phyloP scores from a whole-genome alignment of 2,888 invertebrate genomes.

The Entomobrya multifasciata region DNA sequence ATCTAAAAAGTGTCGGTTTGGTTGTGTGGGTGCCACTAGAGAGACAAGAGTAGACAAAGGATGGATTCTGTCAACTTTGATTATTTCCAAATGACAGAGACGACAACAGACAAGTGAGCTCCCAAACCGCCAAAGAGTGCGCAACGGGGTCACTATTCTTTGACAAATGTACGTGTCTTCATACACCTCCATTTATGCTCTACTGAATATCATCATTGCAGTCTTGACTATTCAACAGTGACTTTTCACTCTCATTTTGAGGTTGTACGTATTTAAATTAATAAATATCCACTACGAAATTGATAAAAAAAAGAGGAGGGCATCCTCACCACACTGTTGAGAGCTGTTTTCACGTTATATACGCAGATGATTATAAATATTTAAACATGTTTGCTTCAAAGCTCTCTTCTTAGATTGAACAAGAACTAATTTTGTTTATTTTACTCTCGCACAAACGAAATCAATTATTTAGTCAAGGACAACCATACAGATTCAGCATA shows the following conservation, averaged over 20 bases:
- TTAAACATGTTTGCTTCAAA: not conserved
- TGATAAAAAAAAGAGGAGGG: no score
- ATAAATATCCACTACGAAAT: no score
- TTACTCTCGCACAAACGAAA: constrained; percentile 1
- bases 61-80: constrained; percentile 71
- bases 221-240: no score
- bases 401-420: not conserved
- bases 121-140: not conserved
- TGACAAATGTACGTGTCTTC: no score
- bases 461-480: constrained; percentile 30
- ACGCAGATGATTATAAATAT: constrained; percentile 6
- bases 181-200: no score
- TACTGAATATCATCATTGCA: no score
- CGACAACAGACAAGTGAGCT: constrained; percentile 22
- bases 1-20: constrained; percentile 8
- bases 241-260: no score
- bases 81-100: constrained; percentile 59
- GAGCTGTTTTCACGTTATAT: constrained; percentile 10
- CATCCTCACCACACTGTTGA: not conserved
- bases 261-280: no score
- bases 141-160: not conserved
- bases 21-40: constrained; percentile 38
- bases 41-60: constrained; percentile 17
- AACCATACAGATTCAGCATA: not conserved
- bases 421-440: constrained; percentile 31